These are phyloP conservation scores for Ischnura elegans DNA, from an alignment of 2,888 invertebrate genomes.

Conservation along the genomic window DNA sequence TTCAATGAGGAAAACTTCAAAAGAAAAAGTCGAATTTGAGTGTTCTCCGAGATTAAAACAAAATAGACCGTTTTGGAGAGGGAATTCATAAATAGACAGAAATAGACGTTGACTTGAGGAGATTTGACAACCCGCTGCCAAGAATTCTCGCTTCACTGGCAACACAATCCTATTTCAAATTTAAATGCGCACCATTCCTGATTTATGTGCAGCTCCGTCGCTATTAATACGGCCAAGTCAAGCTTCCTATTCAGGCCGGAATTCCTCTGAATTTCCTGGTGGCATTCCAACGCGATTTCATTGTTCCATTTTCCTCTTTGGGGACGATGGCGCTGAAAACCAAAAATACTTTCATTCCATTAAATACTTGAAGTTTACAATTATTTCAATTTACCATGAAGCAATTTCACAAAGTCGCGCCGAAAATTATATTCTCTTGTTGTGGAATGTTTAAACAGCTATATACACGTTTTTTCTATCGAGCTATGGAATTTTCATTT, in stretches of 20 bases:
- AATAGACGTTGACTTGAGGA: neutral
- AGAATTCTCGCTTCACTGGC: neutral
- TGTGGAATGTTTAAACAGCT: no score
- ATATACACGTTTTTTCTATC: no score
- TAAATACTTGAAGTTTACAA: no score
- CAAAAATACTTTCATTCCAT: no score
- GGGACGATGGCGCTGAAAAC: no score
- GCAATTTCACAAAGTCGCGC: no score
- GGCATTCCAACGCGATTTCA: neutral
- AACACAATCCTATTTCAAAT: neutral
- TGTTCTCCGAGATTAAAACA: neutral
- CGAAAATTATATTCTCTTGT: no score
- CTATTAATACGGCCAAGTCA: neutral
- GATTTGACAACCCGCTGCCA: neutral
- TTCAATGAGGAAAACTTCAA: neutral
- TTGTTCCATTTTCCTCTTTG: neutral
- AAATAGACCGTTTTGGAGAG: neutral
- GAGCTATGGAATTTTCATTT: no score
- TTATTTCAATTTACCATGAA: no score
- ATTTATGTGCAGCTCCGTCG: neutral
- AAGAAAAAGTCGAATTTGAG: neutral
- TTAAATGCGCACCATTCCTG: neutral
- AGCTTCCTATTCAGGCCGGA: neutral
- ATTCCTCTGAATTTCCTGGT: neutral
- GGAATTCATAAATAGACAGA: neutral